Evolutionary conservation across 2,113 vertebrate genomes (phyloP), one percentile per base, ranked within the genome.

Genomic region (Nyctibius bracteatus): DNA sequence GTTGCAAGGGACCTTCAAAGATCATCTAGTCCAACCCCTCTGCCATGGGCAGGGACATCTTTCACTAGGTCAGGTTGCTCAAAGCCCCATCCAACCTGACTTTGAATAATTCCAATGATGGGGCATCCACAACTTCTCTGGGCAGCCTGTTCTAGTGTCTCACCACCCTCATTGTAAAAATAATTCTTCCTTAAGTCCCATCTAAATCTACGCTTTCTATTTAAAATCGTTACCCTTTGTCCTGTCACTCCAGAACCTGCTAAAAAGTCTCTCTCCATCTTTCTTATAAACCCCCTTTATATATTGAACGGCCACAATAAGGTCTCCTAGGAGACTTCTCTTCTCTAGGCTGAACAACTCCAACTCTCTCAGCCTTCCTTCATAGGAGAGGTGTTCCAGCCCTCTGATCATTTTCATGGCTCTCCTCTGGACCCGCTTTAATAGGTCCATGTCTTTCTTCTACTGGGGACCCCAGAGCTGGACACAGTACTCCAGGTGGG

Each of bases 231-330:
- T 77, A 5, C 14, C 14, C 4, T 11, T 63, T 81, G 16, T 49
- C 14, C 47, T 80, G n/a, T 67, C 21, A 30, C 47, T 58, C 14
- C 28, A 80, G 28, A 63, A 6, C 12, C 9, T 44, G 14, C 9
- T 59, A 66, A 39, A 75, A 89, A 19, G 33, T 72, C 9, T 90
- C 27, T 71, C 41, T 86, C 22, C 4, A 2, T 47, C 66, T 85
- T 85, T 77, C 59, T 52, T 55, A 25, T 27, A 68, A 81, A 7
- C 8, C 14, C 13, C 2, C 44, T 55, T 81, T 70, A 27, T 16
- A 7, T 68, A 55, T 8, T 63, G 54, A 81, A 90, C 81, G 21
- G 22, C 22, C 0, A 0, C 30, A 41, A 10, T 55, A 30, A 46
- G 10, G 9, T 61, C 19, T 59, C 46, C 20, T n/a, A 1, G 1